Percentiles rank a stretch among this genome's conserved stretches.
These are phyloP conservation scores for Drosophila nebulosa DNA, from an alignment of 1,140 invertebrate genomes.

Conservation along the genomic window DNA sequence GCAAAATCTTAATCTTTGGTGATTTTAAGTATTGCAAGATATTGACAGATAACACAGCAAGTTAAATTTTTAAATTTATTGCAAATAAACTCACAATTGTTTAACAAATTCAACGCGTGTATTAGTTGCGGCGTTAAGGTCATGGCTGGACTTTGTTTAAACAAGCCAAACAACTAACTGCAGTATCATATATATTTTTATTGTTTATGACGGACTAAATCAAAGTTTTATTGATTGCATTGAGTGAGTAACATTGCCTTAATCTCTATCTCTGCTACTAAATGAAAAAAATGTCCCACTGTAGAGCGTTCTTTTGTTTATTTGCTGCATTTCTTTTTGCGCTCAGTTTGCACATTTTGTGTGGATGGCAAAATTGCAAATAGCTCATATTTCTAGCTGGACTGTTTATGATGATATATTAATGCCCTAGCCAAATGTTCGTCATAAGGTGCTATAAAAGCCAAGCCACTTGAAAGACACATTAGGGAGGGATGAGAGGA, in stretches of 20 bases:
- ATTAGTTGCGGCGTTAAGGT: background rate
- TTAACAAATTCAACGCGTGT: background rate
- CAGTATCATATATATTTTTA: background rate
- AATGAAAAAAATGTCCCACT: conserved; percentile 25
- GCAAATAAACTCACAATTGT: background rate
- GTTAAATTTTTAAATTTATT: background rate
- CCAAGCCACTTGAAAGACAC: conserved; percentile 54
- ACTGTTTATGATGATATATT: conserved; percentile 73
- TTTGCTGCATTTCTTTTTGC: conserved; percentile 16
- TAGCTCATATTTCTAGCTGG: conserved; percentile 43
- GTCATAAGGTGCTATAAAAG: conserved; percentile 57
- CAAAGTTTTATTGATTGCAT: background rate
- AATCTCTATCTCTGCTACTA: conserved; percentile 5
- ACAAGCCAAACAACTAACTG: background rate
- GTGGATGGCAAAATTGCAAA: conserved; percentile 22
- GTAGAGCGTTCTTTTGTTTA: background rate
- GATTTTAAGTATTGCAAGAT: background rate
- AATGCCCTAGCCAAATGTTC: conserved; percentile 51
- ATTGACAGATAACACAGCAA: background rate
- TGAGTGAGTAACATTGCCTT: background rate
- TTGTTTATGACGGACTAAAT: background rate
- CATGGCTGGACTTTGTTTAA: too few relatives aligned
- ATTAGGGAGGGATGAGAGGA: background rate
- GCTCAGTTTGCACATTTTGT: conserved; percentile 64
- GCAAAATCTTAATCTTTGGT: background rate